Evolutionary conservation across 2,888 invertebrate species (phyloP).

Genomic region (Cremastobaeus sp.): DNA sequence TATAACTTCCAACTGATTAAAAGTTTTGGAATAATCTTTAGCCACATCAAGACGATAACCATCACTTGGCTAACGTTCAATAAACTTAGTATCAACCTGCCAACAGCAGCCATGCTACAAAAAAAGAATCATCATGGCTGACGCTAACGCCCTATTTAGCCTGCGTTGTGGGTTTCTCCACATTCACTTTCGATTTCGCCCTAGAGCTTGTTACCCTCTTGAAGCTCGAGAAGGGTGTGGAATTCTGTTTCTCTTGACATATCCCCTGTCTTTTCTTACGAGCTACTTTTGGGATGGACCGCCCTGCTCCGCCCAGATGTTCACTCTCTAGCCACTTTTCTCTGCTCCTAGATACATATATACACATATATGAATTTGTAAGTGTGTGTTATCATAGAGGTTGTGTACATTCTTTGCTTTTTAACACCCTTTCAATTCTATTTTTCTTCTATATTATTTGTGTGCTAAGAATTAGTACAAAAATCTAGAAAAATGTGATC

Average conservation of each 20-base stretch:
- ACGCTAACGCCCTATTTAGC: slow-evolving; percentile 63
- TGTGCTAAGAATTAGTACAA: too few relatives aligned
- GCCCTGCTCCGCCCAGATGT: slow-evolving; percentile 73
- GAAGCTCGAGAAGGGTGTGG: slow-evolving; percentile 67
- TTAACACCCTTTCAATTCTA: too few relatives aligned
- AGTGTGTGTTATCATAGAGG: too few relatives aligned
- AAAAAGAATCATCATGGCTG: slow-evolving; percentile 78
- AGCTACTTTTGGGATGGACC: slow-evolving; percentile 75
- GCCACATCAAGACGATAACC: slow-evolving; percentile 64
- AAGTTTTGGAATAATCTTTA: slow-evolving; percentile 70
- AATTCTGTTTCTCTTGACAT: slow-evolving; percentile 56
- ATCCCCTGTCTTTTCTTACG: slow-evolving; percentile 70
- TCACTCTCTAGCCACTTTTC: slow-evolving; percentile 64
- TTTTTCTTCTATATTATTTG: too few relatives aligned
- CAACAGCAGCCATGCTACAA: slow-evolving; percentile 77
- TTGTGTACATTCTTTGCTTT: too few relatives aligned
- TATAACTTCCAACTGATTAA: too few relatives aligned
- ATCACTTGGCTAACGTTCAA: slow-evolving; percentile 68
- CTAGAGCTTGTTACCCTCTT: slow-evolving; percentile 76
- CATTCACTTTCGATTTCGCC: slow-evolving; percentile 77
- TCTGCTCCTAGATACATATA: slow-evolving; percentile 31
- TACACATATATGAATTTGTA: too few relatives aligned
- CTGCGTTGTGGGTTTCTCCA: slow-evolving; percentile 54
- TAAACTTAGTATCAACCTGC: slow-evolving; percentile 70
- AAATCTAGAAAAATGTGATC: too few relatives aligned